A percentile compares a stretch with the other conserved stretches of the same genome.
phyloP scores from a whole-genome alignment of 2,888 invertebrate species.

The Elegia similella region DNA sequence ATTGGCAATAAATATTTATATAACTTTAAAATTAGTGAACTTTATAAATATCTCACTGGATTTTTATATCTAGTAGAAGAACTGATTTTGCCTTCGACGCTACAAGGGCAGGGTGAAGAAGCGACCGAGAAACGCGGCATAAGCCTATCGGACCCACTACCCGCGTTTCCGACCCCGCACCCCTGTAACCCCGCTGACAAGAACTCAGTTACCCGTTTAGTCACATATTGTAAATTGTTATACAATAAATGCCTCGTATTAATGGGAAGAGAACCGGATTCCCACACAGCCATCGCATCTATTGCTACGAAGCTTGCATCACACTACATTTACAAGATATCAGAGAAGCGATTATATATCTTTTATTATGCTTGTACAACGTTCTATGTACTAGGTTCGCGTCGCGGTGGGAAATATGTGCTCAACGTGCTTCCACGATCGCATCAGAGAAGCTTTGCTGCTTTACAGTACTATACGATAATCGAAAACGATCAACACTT shows the following conservation, averaged over 20 bases:
- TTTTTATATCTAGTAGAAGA: constrained; percentile 12
- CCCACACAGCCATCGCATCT: constrained; percentile 37
- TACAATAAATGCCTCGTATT: constrained; percentile 59
- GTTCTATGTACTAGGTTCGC: not conserved
- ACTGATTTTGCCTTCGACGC: not conserved
- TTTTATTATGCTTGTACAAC: not conserved
- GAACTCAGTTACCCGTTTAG: not conserved
- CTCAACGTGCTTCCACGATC: no score
- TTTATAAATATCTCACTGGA: constrained; percentile 14
- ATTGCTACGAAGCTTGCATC: constrained; percentile 18
- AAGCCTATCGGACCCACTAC: no score
- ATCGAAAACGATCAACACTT: no score
- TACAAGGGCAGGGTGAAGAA: not conserved
- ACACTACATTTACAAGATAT: constrained; percentile 1
- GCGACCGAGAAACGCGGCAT: no score
- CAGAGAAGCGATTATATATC: not conserved
- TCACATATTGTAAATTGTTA: constrained; percentile 41
- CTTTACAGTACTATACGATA: no score
- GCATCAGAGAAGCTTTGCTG: no score
- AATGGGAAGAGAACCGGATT: constrained; percentile 45
- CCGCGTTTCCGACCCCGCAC: not conserved
- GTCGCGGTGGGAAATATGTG: no score
- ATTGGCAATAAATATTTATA: constrained; percentile 6
- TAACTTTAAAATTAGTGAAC: not conserved
- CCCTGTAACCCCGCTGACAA: not conserved